These are phyloP conservation scores for Auanema sp. DNA, from an alignment of 2,888 invertebrate species.

Conservation along the genomic window DNA sequence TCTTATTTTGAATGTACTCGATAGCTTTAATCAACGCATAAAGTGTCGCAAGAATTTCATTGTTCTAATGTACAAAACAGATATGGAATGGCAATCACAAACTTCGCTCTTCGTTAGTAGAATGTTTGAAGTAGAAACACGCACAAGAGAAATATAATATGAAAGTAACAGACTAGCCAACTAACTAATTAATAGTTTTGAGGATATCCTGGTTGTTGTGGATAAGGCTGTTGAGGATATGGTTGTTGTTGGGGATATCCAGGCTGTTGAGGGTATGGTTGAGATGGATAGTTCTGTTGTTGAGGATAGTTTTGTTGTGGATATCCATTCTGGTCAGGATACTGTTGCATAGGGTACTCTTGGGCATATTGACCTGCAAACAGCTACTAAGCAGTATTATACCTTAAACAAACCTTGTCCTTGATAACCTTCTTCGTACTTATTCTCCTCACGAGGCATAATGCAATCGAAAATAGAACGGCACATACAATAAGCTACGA, in stretches of 20 bases:
- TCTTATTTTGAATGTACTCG: too few species aligned
- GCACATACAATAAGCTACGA: conserved; percentile 51
- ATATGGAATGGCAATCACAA: too few species aligned
- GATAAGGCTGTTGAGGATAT: conserved; percentile 4
- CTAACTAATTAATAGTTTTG: too few species aligned
- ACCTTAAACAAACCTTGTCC: conserved; percentile 13
- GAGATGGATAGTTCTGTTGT: conserved; percentile 17
- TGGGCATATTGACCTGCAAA: neutral
- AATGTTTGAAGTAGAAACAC: too few species aligned
- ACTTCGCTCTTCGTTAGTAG: too few species aligned
- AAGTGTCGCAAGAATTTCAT: too few species aligned
- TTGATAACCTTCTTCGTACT: conserved; percentile 25
- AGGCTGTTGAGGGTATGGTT: conserved; percentile 18
- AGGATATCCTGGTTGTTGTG: too few species aligned
- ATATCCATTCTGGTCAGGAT: conserved; percentile 26
- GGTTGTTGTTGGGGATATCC: conserved; percentile 18
- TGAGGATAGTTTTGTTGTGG: conserved; percentile 9
- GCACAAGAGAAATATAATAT: too few species aligned
- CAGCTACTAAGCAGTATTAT: neutral
- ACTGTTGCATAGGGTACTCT: conserved; percentile 46
- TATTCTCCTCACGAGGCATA: conserved; percentile 32
- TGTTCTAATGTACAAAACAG: too few species aligned
- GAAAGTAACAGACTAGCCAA: too few species aligned
- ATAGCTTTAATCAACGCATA: too few species aligned
- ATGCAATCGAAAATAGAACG: conserved; percentile 50